Evolutionary conservation across 2,888 invertebrate species (phyloP).

Genomic region (Phoronis australis): DNA sequence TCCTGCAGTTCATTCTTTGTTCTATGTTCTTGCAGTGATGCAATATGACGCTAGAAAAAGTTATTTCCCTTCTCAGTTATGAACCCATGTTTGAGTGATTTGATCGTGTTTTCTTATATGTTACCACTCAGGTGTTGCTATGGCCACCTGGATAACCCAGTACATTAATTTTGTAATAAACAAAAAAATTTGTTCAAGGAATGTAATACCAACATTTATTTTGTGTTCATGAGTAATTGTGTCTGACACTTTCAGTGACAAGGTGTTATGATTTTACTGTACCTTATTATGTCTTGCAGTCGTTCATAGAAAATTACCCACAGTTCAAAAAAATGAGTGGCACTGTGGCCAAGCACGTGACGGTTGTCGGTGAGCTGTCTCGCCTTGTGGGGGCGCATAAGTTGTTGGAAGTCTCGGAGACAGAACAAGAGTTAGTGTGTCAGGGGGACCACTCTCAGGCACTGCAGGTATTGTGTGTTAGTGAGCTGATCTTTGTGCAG

Average conservation of each 20-base stretch:
- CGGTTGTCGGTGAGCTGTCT: slow-evolving; percentile 91
- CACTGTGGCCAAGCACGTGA: slow-evolving; percentile 95
- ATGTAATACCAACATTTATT: not conserved
- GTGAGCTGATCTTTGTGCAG: not conserved
- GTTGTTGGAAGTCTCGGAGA: slow-evolving; percentile 70
- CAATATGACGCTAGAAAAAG: too few species aligned
- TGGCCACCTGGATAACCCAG: too few species aligned
- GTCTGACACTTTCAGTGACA: not conserved
- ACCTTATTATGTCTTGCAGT: slow-evolving; percentile 44
- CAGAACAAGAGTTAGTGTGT: slow-evolving; percentile 62
- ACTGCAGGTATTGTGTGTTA: slow-evolving; percentile 57
- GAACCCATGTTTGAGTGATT: too few species aligned
- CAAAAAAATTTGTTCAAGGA: not conserved
- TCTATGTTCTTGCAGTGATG: too few species aligned
- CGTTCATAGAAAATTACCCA: slow-evolving; percentile 95
- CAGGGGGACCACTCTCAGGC: slow-evolving; percentile 59
- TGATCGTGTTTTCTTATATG: too few species aligned
- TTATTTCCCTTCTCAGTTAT: too few species aligned
- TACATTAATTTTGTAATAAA: not conserved
- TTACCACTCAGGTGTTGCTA: too few species aligned
- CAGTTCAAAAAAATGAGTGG: slow-evolving; percentile 74
- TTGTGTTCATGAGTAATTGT: not conserved
- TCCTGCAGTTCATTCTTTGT: too few species aligned
- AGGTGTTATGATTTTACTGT: not conserved
- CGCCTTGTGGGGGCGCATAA: slow-evolving; percentile 70